Percentiles rank a stretch among this genome's conserved stretches.
phyloP scores from a whole-genome alignment of 1,140 invertebrate genomes.

The Magallana angulata region DNA sequence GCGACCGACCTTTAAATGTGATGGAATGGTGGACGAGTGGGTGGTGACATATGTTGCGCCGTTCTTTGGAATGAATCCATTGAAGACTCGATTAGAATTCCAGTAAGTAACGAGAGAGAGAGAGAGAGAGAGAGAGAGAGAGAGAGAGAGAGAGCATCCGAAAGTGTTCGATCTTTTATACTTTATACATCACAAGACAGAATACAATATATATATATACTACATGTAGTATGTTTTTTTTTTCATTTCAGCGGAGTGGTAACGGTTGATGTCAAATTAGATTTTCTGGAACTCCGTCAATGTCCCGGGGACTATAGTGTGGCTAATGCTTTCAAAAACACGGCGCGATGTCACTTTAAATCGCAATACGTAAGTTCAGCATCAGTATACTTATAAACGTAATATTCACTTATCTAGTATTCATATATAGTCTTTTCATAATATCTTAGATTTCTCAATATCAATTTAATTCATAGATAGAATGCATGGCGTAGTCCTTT shows the following conservation, averaged over 20 bases:
- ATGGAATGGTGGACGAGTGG: slow-evolving; percentile 87
- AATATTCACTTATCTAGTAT: not conserved
- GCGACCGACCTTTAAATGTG: slow-evolving; percentile 94
- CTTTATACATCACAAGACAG: too few species aligned
- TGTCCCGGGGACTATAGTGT: slow-evolving; percentile 91
- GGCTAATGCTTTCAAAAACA: slow-evolving; percentile 96
- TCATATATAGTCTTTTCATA: not conserved
- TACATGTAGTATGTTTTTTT: not conserved
- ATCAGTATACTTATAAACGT: not conserved
- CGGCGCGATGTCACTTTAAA: slow-evolving; percentile 94
- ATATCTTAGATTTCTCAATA: not conserved
- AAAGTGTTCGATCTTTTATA: too few species aligned
- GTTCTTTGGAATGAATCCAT: slow-evolving; percentile 97
- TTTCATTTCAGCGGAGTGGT: slow-evolving; percentile 89
- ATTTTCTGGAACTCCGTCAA: slow-evolving; percentile 96
- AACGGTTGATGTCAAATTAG: slow-evolving; percentile 93
- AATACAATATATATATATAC: too few species aligned
- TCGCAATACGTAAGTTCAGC: slow-evolving; percentile 92
- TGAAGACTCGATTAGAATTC: slow-evolving; percentile 83
- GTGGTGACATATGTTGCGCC: slow-evolving; percentile 95
- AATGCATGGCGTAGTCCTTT: slow-evolving; percentile 10
- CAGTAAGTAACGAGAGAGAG: slow-evolving; percentile 66
- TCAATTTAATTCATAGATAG: slow-evolving; percentile 1
- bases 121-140: too few species aligned
- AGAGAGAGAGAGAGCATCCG: too few species aligned